Base-by-base conservation (phyloP, 2,113 vertebrate species). In the Echinops telfairi region DNA sequence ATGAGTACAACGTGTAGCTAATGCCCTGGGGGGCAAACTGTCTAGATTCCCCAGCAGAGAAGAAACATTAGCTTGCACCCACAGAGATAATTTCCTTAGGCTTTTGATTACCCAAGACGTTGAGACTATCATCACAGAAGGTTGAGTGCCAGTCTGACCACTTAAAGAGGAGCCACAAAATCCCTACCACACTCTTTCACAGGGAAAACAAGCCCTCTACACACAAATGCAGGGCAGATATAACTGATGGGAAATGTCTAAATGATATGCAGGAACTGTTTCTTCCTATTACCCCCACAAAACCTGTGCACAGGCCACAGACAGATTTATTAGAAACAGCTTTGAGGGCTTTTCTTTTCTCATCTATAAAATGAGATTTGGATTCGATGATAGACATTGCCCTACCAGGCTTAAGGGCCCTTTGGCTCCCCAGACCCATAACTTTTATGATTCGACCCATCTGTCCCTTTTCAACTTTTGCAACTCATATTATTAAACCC, bases 401-500 rank as follows among this genome's bases (percentile, higher is more conserved):
- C 58, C 20, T 29, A n/a, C 40, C 20, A 71, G 31, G 53, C 10
- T 88, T 38, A 33, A 91, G 80, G 60, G 33, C 31, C 27, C 47
- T 19, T 70, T 66, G 17, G 36, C 20, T 47, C 40, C 77, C 71
- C 27, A 80, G 89, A 86, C 53, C 11, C 47, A 80, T 22, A 4
- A 40, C 64, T 77, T 85, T 31, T 66, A 79, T 31, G 29, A 83
- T 70, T 80, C n/a, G 64, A 85, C 78, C 62, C 17, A 57, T 64
- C 83, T 71, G 25, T 31, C 47, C 76, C 25, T 14, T 14, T 1
- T 47, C 71, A 38, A 1, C 23, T 43, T 81, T 97, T 89, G 89
- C 95, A 97, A 89, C 97, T 97, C 92, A 94, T 88, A 82, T 31
- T 89, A 62, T 90, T 91, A 97, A 96, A 57, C 77, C 94, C 95